Evolutionary conservation across 2,797 vertebrate species (phyloP).

Genomic region (Peromyscus nudipes): DNA sequence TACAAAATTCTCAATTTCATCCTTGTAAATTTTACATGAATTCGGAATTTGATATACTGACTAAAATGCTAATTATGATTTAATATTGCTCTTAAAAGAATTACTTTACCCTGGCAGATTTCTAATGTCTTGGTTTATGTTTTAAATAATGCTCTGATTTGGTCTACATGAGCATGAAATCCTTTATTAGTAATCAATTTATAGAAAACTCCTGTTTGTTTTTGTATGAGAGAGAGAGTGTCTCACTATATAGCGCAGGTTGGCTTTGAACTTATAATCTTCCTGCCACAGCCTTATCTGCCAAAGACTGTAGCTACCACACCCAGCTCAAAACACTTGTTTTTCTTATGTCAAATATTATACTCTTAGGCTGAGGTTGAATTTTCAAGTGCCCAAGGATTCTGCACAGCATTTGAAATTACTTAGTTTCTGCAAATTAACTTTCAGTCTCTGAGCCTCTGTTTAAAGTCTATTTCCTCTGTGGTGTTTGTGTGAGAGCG

Average conservation of each 20-base stretch:
- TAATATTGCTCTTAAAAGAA: constrained; percentile 40
- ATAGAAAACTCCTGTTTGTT: background rate
- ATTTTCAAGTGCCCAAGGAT: background rate
- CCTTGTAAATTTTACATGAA: constrained; percentile 43
- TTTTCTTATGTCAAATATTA: constrained; percentile 27
- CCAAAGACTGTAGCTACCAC: background rate
- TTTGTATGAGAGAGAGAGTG: background rate
- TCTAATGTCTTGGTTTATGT: constrained; percentile 50
- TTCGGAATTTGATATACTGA: constrained; percentile 24
- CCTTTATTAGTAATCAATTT: constrained; percentile 43
- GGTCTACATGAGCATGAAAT: background rate
- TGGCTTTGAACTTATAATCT: background rate
- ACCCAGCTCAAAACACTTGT: background rate
- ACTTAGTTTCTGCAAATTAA: constrained; percentile 53
- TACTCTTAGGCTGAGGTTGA: background rate
- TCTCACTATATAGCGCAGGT: background rate
- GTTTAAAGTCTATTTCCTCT: constrained; percentile 41
- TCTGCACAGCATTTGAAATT: constrained; percentile 33
- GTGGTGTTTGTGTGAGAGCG: constrained; percentile 59
- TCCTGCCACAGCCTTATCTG: background rate
- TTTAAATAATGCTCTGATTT: constrained; percentile 60
- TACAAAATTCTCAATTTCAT: constrained; percentile 28
- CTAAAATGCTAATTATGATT: constrained; percentile 39
- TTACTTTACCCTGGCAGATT: constrained; percentile 43
- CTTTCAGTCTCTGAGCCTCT: background rate